phyloP scores from a whole-genome alignment of 2,888 invertebrate species.

The Heliothis peltigera region DNA sequence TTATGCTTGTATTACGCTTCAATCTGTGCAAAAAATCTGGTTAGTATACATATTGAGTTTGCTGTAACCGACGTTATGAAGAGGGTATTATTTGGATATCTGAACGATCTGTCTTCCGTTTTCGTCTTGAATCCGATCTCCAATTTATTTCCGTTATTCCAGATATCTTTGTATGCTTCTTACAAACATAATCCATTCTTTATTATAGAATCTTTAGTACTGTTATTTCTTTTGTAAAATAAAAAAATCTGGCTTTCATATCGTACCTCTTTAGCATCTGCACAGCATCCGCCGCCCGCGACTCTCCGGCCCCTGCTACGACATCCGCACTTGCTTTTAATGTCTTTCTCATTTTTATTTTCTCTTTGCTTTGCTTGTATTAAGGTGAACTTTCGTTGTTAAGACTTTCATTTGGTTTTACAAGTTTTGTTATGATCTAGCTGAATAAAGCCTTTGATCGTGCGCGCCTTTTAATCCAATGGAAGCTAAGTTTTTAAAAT shows the following conservation, averaged over 20 bases:
- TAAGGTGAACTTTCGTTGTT: constrained; percentile 56
- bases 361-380: constrained; percentile 59
- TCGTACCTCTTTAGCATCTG: constrained; percentile 73
- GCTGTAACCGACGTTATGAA: constrained; percentile 73
- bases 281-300: constrained; percentile 69
- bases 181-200: constrained; percentile 44
- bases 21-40: constrained; percentile 63
- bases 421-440: constrained; percentile 18
- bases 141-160: constrained; percentile 72
- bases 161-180: constrained; percentile 50
- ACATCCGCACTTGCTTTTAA: constrained; percentile 78
- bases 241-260: constrained; percentile 66
- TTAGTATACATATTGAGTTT: constrained; percentile 66
- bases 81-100: constrained; percentile 74
- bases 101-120: constrained; percentile 66
- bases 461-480: no score
- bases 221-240: constrained; percentile 56
- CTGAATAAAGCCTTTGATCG: neutral
- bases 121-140: constrained; percentile 68
- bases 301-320: constrained; percentile 66
- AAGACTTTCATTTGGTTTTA: constrained; percentile 45
- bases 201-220: constrained; percentile 51
- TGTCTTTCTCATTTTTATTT: constrained; percentile 75
- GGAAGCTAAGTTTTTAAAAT: no score
- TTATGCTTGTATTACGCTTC: no score